Evolutionary conservation across 2,888 invertebrate genomes (phyloP).

Genomic region (Schizaphis graminum): DNA sequence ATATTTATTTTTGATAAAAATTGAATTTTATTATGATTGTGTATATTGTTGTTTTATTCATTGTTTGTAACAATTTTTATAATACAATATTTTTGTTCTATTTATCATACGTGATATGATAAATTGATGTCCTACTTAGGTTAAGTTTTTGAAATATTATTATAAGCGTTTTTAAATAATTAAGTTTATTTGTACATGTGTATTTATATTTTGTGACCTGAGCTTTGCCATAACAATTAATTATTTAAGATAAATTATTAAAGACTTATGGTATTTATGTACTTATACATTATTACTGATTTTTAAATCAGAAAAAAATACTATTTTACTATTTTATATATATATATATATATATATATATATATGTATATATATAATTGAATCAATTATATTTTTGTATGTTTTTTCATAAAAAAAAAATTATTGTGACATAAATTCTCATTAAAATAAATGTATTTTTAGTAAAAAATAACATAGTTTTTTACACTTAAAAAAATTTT

Average conservation of each 20-base stretch:
- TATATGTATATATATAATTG: neutral
- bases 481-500: neutral
- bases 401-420: slow-evolving; percentile 34
- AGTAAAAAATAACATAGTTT: slow-evolving; percentile 21
- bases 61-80: slow-evolving; percentile 29
- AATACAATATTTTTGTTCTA: neutral
- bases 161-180: slow-evolving; percentile 14
- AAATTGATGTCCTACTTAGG: slow-evolving; percentile 36
- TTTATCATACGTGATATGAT: neutral
- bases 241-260: slow-evolving; percentile 7
- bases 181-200: slow-evolving; percentile 32
- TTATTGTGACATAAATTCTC: neutral
- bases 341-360: neutral
- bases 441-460: slow-evolving; percentile 52
- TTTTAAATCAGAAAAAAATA: slow-evolving; percentile 12
- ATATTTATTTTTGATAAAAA: neutral
- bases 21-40: neutral
- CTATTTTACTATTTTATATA: slow-evolving; percentile 27
- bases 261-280: slow-evolving; percentile 32
- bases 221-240: slow-evolving; percentile 41
- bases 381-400: slow-evolving; percentile 34
- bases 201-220: slow-evolving; percentile 35
- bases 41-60: slow-evolving; percentile 23
- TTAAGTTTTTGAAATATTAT: slow-evolving; percentile 36
- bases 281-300: slow-evolving; percentile 11